Conservation (phyloP, 2,797 vertebrate genomes). For the Sebastes diaconus region DNA sequence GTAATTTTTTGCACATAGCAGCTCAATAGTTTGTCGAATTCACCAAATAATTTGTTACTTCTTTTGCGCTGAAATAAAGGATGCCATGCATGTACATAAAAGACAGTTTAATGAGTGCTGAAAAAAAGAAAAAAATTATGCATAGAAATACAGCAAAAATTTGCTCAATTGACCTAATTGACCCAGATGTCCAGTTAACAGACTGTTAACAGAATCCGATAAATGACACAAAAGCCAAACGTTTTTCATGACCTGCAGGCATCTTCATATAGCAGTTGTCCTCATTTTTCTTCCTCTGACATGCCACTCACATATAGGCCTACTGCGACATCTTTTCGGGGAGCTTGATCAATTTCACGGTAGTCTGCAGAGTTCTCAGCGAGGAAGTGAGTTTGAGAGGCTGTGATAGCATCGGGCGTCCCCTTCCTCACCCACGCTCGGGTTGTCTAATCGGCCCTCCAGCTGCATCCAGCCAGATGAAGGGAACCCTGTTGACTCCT, state of each 20-base stretch:
- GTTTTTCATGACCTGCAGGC: conserved; percentile 25
- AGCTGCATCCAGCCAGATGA: conserved; percentile 74
- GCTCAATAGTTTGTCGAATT: not conserved
- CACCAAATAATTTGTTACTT: not conserved
- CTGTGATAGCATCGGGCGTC: conserved; percentile 62
- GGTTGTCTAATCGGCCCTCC: conserved; percentile 73
- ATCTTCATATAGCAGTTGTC: conserved; percentile 39
- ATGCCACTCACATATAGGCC: conserved; percentile 47
- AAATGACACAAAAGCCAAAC: conserved; percentile 20
- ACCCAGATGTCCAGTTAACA: not conserved
- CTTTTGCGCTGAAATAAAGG: not conserved
- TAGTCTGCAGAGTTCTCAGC: conserved; percentile 60
- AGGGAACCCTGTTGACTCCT: conserved; percentile 74
- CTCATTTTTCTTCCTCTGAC: conserved; percentile 47
- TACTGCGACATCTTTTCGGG: conserved; percentile 54
- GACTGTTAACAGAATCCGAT: conserved; percentile 17
- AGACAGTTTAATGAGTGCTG: not conserved
- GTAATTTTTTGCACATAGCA: not conserved
- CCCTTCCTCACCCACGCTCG: conserved; percentile 62
- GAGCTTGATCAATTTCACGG: conserved; percentile 73
- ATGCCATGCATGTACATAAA: not conserved
- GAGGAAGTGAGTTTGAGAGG: conserved; percentile 67
- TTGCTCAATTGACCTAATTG: not conserved
- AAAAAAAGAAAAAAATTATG: not conserved
- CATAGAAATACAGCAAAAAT: not conserved